Conservation (phyloP, 2,888 invertebrate genomes). For the Odontomyia ornata region DNA sequence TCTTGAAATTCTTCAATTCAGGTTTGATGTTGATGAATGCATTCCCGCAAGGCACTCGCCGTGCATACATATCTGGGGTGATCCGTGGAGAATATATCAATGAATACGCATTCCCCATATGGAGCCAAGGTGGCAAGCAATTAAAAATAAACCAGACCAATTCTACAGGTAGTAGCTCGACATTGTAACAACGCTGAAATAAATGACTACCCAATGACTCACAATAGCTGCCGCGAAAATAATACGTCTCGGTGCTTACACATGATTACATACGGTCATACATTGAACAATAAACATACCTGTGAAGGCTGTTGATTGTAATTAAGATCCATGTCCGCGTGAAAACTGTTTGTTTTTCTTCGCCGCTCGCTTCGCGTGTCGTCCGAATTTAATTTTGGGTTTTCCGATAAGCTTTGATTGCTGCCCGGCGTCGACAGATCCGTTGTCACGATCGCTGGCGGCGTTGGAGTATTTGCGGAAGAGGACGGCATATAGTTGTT, state of each 20-base stretch:
- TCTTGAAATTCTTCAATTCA: background rate
- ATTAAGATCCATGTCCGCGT: slow-evolving; percentile 34
- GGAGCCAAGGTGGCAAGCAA: background rate
- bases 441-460: slow-evolving; percentile 17
- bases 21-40: background rate
- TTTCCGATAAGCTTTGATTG: background rate
- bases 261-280: too few species aligned
- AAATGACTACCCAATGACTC: too few species aligned
- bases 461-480: slow-evolving; percentile 39
- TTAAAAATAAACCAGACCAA: background rate
- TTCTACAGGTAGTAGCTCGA: background rate
- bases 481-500: slow-evolving; percentile 26
- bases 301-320: slow-evolving; percentile 47
- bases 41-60: background rate
- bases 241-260: too few species aligned
- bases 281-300: slow-evolving; percentile 17
- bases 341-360: slow-evolving; percentile 43
- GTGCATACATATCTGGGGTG: background rate
- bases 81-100: background rate
- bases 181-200: too few species aligned
- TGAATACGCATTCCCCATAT: background rate
- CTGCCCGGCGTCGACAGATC: background rate
- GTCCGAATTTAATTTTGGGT: background rate
- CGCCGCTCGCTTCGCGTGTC: slow-evolving; percentile 28
- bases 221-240: too few species aligned